phyloP scores from a whole-genome alignment of 2,888 invertebrate genomes.

The Poecilobothrus nobilitatus region DNA sequence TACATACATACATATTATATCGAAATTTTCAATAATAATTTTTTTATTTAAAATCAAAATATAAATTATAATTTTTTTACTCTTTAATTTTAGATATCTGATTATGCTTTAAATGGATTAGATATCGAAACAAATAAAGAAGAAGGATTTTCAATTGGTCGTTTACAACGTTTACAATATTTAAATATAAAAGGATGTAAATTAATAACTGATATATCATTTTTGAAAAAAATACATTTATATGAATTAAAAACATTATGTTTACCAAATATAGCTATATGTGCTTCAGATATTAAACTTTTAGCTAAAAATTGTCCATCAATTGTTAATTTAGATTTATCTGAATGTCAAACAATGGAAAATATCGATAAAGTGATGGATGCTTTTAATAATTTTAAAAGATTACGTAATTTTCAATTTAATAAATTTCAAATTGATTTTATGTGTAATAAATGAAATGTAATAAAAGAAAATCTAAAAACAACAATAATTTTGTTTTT shows the following conservation, averaged over 20 bases:
- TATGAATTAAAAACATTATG: conserved; percentile 7
- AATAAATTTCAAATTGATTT: conserved; percentile 9
- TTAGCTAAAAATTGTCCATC: conserved; percentile 7
- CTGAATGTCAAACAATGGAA: conserved; percentile 10
- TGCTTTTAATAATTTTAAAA: conserved; percentile 4
- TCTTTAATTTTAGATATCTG: not conserved
- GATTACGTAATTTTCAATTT: conserved; percentile 9
- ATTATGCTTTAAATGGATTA: conserved; percentile 3
- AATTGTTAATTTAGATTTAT: conserved; percentile 10
- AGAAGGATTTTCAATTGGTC: conserved; percentile 8
- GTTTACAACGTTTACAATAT: not conserved
- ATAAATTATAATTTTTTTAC: no score
- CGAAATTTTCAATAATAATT: no score
- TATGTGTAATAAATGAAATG: not conserved
- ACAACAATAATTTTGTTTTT: no score
- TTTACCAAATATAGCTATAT: conserved; percentile 11
- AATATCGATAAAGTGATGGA: conserved; percentile 10
- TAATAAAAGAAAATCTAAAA: no score
- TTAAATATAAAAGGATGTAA: conserved; percentile 9
- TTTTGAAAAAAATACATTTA: conserved; percentile 2
- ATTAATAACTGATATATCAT: conserved; percentile 9
- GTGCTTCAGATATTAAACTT: conserved; percentile 9
- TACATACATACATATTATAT: no score
- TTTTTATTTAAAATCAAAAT: no score
- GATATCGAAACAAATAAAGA: conserved; percentile 2